Base-by-base conservation (phyloP, 2,797 vertebrate genomes). In the Acipenser oxyrinchus region DNA sequence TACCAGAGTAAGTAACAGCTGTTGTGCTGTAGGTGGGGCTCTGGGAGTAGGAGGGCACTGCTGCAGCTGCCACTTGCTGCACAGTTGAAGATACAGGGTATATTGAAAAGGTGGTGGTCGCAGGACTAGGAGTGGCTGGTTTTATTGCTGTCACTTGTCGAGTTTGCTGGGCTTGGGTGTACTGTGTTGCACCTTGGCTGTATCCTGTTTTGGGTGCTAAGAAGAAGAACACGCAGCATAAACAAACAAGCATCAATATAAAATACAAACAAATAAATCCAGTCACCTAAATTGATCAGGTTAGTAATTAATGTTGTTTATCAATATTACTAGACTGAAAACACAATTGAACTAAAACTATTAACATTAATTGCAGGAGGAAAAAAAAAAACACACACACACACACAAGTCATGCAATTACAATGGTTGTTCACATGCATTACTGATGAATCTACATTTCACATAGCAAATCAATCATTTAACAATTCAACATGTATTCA, bases 111-210 rank as follows among this genome's bases (percentile, higher is more conserved):
- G 96, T 96, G 6, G 95, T 97, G 2, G 97, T 95, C 66, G 93
- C 95, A 10, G 94, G 94, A 83, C 91, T 97, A 66, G 94, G 95
- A 51, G 93, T 93, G 52, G 97, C 95, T 70, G 94, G 95, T 74
- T 99, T 99, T 82, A 99, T 97, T 73, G 95, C 95, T 10, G 96
- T 98, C 79, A 99, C 95, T 82, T 99, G 97, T 2, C 97, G 90
- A 49, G 92, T 93, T 80, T 96, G 96, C 83, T 97, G 96, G 70
- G 91, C 92, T 88, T 98, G 96, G 3, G 95, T 96, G 77, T 98
- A 98, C 0, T 94, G 93, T 63, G 95, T 94, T 66, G 93, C 93
- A 53, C 94, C 94, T 84, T 99, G 97, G 76, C 90, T 98, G 74
- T 98, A 99, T 62, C 91, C 94, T 48, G 93, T 87, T 90, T 99